These are phyloP conservation scores for Orthosia cruda DNA, from an alignment of 2,888 invertebrate genomes.

Conservation along the genomic window DNA sequence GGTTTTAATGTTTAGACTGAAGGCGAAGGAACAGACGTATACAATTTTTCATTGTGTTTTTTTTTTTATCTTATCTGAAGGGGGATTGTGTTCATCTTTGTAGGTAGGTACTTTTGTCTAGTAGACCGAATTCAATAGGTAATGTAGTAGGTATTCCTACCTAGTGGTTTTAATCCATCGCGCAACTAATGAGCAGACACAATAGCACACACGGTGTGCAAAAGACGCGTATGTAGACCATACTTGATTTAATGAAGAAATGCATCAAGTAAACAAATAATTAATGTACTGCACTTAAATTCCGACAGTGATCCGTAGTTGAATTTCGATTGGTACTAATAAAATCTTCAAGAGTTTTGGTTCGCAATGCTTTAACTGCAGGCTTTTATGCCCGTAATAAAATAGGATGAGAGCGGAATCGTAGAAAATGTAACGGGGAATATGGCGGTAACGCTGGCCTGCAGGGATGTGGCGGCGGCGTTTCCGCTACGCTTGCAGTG, in stretches of 20 bases:
- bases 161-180: no score
- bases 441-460: background rate
- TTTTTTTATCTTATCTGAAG: no score
- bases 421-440: slow-evolving; percentile 37
- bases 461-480: slow-evolving; percentile 1
- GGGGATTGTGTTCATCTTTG: background rate
- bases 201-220: no score
- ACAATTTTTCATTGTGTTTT: background rate
- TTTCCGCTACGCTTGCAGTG: background rate
- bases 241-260: slow-evolving; percentile 1
- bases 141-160: no score
- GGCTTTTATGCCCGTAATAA: slow-evolving; percentile 51
- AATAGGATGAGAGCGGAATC: slow-evolving; percentile 34
- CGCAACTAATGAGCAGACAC: no score
- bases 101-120: background rate
- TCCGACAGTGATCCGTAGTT: slow-evolving; percentile 38
- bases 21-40: background rate
- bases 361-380: slow-evolving; percentile 49
- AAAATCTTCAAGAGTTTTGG: slow-evolving; percentile 54
- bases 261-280: slow-evolving; percentile 18
- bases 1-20: background rate
- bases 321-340: slow-evolving; percentile 46
- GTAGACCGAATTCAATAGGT: background rate
- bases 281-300: slow-evolving; percentile 40
- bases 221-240: no score